Percentiles rank a stretch among this genome's conserved stretches.
These are phyloP conservation scores for Lampris megalopsis DNA, from an alignment of 2,113 vertebrate species.

Conservation along the genomic window DNA sequence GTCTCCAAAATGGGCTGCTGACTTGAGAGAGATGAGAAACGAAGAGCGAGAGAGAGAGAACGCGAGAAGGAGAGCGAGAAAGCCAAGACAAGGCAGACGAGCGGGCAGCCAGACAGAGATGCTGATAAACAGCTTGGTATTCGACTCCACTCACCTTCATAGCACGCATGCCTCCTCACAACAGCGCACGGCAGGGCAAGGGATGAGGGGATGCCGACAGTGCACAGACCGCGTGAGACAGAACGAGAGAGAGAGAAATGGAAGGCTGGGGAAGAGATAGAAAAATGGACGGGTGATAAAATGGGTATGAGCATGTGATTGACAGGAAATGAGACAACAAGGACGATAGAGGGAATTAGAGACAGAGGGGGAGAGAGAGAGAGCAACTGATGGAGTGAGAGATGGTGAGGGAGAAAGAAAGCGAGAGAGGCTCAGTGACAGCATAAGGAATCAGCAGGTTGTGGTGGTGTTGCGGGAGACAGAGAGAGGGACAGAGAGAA, in stretches of 20 bases:
- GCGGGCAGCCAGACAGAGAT: constrained; percentile 5
- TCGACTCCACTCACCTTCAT: constrained; percentile 73
- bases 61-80: not conserved
- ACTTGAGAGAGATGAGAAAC: constrained; percentile 31
- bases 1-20: constrained; percentile 36
- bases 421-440: constrained; percentile 34
- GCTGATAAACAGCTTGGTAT: constrained; percentile 11
- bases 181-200: constrained; percentile 40
- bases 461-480: constrained; percentile 65
- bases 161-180: constrained; percentile 46
- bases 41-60: constrained; percentile 1
- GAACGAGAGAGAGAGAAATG: not conserved
- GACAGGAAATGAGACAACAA: constrained; percentile 40
- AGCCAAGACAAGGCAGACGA: not conserved
- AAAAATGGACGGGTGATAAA: not conserved
- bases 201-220: constrained; percentile 55
- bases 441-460: constrained; percentile 71
- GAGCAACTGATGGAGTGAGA: not conserved
- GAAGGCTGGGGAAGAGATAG: not conserved
- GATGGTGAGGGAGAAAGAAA: constrained; percentile 24
- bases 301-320: constrained; percentile 22
- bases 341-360: constrained; percentile 13
- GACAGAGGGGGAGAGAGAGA: constrained; percentile 26
- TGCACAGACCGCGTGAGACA: constrained; percentile 14
- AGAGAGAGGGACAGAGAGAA: constrained; percentile 24